Percentiles rank a stretch among this genome's conserved stretches.
phyloP scores from a whole-genome alignment of 2,113 vertebrate genomes.

The Apodemus sylvaticus region DNA sequence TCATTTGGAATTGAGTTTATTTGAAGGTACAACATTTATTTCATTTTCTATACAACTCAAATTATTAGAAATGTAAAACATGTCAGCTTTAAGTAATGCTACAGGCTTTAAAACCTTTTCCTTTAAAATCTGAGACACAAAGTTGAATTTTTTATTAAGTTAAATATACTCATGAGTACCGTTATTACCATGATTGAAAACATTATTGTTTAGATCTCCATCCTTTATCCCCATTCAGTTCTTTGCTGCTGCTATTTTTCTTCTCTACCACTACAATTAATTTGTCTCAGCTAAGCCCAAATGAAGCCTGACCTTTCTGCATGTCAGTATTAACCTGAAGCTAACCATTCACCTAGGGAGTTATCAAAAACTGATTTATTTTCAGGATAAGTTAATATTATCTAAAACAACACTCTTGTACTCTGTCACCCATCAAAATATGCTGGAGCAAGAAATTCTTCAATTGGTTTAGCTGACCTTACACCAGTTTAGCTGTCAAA shows the following conservation, averaged over 20 bases:
- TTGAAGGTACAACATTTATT: background rate
- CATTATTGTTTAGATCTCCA: slow-evolving; percentile 56
- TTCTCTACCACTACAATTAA: slow-evolving; percentile 49
- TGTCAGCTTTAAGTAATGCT: background rate
- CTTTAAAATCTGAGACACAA: background rate
- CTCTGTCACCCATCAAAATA: slow-evolving; percentile 77
- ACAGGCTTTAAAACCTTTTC: background rate
- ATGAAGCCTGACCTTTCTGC: slow-evolving; percentile 48
- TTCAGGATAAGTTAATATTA: slow-evolving; percentile 82
- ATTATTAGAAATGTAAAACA: background rate
- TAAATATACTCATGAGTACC: slow-evolving; percentile 51
- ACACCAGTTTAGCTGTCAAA: slow-evolving; percentile 76
- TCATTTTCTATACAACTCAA: background rate
- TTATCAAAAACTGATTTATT: slow-evolving; percentile 82
- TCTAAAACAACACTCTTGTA: slow-evolving; percentile 78
- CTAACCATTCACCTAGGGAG: slow-evolving; percentile 81
- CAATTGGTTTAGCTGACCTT: slow-evolving; percentile 70
- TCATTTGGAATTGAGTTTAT: slow-evolving; percentile 5
- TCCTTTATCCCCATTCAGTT: slow-evolving; percentile 14
- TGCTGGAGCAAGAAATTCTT: slow-evolving; percentile 47
- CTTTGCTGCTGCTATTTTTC: slow-evolving; percentile 40
- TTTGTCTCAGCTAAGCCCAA: slow-evolving; percentile 56
- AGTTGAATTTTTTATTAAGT: background rate
- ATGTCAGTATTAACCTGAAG: slow-evolving; percentile 80
- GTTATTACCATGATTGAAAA: slow-evolving; percentile 38